These are phyloP conservation scores for Phrynosoma blainvillii DNA, from an alignment of 2,113 vertebrate genomes.

Conservation along the genomic window DNA sequence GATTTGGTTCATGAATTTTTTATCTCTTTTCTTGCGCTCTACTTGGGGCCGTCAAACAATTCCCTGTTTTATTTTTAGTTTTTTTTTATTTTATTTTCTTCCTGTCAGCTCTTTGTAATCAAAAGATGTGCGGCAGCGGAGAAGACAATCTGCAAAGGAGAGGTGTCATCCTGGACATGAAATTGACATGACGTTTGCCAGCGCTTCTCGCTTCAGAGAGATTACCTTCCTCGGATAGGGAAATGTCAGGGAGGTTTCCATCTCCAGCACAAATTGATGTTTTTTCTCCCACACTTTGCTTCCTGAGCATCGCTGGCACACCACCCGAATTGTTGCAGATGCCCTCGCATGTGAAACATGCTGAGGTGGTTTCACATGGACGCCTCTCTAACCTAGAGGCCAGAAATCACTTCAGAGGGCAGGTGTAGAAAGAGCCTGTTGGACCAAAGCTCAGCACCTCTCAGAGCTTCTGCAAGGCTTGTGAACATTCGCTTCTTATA, in stretches of 20 bases:
- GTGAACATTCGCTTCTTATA: neutral
- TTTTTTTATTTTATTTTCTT: neutral
- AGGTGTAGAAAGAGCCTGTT: neutral
- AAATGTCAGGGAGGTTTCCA: neutral
- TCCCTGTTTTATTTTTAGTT: neutral
- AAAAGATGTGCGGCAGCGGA: neutral
- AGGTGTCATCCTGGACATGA: neutral
- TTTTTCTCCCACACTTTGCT: neutral
- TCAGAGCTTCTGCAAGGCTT: neutral
- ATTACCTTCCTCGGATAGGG: neutral
- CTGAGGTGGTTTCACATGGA: neutral
- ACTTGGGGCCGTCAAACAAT: conserved; percentile 42
- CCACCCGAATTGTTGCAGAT: conserved; percentile 16
- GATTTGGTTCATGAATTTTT: conserved; percentile 59
- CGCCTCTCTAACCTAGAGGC: neutral
- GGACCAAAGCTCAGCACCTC: neutral
- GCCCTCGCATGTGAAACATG: conserved; percentile 13
- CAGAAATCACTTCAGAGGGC: neutral
- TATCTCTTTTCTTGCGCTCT: conserved; percentile 56
- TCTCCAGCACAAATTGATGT: neutral
- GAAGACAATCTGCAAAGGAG: conserved; percentile 3
- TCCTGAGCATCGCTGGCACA: neutral
- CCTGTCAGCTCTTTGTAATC: conserved; percentile 31
- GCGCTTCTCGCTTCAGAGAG: neutral
- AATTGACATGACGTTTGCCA: neutral